Evolutionary conservation across 2,113 vertebrate species (phyloP), one percentile per base, ranked within the genome.

Genomic region (Lasiurus cinereus): DNA sequence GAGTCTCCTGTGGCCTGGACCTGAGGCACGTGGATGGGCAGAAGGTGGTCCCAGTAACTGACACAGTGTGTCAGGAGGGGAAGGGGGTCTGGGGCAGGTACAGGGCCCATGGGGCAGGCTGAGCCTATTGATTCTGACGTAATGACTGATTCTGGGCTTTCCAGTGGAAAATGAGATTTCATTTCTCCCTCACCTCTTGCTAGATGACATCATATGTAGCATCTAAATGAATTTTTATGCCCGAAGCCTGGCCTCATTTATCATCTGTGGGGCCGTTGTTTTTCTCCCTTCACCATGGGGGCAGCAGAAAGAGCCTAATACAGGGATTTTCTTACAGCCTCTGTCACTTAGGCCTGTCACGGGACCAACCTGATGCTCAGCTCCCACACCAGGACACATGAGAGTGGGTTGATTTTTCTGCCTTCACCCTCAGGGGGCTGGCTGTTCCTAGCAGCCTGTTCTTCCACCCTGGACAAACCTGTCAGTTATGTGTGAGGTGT

Each of bases 81-180:
- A n/a, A 48, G 14, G 52, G 29, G 14, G 0, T 3, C 18, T 50
- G 27, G 46, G 78, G 33, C 33, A 31, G 31, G 64, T 46, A 15
- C 1, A 5, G 22, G 13, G 54, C 33, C 52, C 46, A 16, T 0
- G 11, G 62, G 39, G 7, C 13, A 0, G 8, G 24, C 59, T 0
- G 16, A 79, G 21, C 29, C 54, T 7, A 1, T 27, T 13, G 67
- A 85, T 59, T 62, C 80, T 56, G 33, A 79, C 1, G 33, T 39
- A 39, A 80, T 12, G 9, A 7, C 74, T 50, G 36, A 46, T 56
- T 70, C 31, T 90, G 19, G 59, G 31, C 46, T 96, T 76, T 90
- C 90, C 18, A 24, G 3, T 3, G 64, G 39, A 72, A 85, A 39
- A 50, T 15, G 56, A 64, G n/a, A 66, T 77, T 90, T 62, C 29